Evolutionary conservation across 2,797 vertebrate species (phyloP), one percentile per base, ranked within the genome.

Genomic region (Loriculus beryllinus): DNA sequence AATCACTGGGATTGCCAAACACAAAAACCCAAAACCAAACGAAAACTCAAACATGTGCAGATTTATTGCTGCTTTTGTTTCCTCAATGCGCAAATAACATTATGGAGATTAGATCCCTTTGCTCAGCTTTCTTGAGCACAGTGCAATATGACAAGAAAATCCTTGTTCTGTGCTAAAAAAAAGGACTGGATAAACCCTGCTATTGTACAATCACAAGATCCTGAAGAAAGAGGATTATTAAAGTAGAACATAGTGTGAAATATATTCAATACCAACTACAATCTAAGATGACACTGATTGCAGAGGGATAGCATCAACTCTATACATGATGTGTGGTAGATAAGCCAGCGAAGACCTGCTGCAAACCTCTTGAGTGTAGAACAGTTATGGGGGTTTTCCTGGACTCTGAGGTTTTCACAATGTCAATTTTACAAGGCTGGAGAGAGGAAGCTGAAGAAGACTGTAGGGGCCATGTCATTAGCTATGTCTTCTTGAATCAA

Each of bases 151-250:
- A 95, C 93, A 94, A 91, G 94, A 95, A 97, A 97, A 97, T 97
- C 95, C 83, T 81, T 65, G 22, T 78, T 90, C 39, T 54, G 21
- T 70, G 43, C 52, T 79, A 56, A 59, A 68, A 90, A 56, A 51
- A 68, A 40, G 18, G 33, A 43, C 56, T 71, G 79, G 94, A 92
- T 97, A 92, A 96, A 92, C 37, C 81, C 90, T 80, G 70, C 57
- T 92, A 26, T 93, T 96, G 83, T 92, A 90, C 88, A 95, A 76
- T 86, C 89, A 90, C 76, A 94, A 90, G 90, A 86, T 94, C 47
- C 81, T 64, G 68, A 70, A 96, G 94, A 95, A 97, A 96, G 93
- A 95, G 83, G 93, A 96, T 97, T 97, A 96, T 92, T 93, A 92
- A 94, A 96, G 72, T 84, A 64, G 94, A 96, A 94, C 80, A 82